phyloP scores from a whole-genome alignment of 2,113 vertebrate species.

The Onychostoma macrolepis region DNA sequence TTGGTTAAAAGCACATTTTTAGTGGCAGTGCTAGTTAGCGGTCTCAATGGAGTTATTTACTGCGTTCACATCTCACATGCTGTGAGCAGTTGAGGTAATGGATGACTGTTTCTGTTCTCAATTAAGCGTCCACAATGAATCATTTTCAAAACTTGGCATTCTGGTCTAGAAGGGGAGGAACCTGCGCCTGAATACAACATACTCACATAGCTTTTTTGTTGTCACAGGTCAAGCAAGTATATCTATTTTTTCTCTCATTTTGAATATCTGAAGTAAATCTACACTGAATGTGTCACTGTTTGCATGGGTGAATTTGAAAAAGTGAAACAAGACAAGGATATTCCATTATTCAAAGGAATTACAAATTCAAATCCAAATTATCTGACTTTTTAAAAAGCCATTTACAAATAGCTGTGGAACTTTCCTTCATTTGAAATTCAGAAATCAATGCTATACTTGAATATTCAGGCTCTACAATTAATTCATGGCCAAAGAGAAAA shows the following conservation, averaged over 20 bases:
- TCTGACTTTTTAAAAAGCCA: neutral
- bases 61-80: neutral
- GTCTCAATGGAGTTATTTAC: conserved; percentile 8
- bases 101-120: neutral
- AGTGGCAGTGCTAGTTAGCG: neutral
- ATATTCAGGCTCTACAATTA: neutral
- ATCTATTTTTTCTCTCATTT: no score
- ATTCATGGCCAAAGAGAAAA: neutral
- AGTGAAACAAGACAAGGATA: neutral
- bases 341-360: neutral
- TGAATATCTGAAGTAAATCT: neutral
- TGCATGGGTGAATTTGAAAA: neutral
- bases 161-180: neutral
- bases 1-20: neutral
- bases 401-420: neutral
- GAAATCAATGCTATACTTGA: neutral
- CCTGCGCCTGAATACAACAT: neutral
- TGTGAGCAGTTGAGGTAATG: neutral
- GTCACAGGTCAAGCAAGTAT: neutral
- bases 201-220: neutral
- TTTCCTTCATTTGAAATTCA: conserved; percentile 14
- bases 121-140: neutral
- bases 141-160: neutral
- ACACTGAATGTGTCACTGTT: neutral
- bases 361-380: neutral